Base-by-base conservation (phyloP, 2,888 invertebrate species). In the Eudemis profundana region DNA sequence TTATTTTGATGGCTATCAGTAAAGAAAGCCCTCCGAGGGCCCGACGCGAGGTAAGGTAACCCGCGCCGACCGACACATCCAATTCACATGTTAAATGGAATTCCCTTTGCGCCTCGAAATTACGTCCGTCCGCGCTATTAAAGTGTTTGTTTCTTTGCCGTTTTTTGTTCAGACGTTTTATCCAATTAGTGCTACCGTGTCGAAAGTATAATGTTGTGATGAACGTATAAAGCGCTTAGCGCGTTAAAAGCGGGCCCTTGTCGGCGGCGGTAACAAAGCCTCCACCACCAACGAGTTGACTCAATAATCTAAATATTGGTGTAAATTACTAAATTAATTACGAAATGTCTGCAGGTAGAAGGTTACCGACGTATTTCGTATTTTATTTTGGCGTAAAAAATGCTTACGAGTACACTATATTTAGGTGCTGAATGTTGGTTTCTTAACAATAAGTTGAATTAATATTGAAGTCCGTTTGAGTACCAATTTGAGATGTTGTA, bases 131-230 rank as follows among this genome's bases (percentile, higher is more conserved):
- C 83, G 82, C 81, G 79, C 87, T 89, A 90, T 90, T 90, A 90
- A 89, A 86, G 83, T 89, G 89, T 90, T 91, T 90, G 91, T 90
- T 90, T 90, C 85, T 89, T 85, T 82, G 82, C 84, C 78, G 79
- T 87, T 90, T 89, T 88, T 89, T 85, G 82, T 87, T 81, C 83
- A 84, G 80, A 86, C 77, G 81, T 87, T 89, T 89, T 81, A 86
- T 87, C 92, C 92, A 91, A 92, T 92, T 92, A 92, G 92, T 87
- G 90, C 92, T 92, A 91, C 92, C 91, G 92, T 92, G 92, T 92
- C 91, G 91, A 92, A 92, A 91, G 90, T 89, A 90, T 92, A 91
- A 92, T 92, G 85, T 76, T 83, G 83, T 84, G 86, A 88, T 88
- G 86, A 84, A 87, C 81, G 81, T 78, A 84, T 87, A 82, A 87